Evolutionary conservation across 1,140 invertebrate species (phyloP).

Genomic region (Ceratina australensis): DNA sequence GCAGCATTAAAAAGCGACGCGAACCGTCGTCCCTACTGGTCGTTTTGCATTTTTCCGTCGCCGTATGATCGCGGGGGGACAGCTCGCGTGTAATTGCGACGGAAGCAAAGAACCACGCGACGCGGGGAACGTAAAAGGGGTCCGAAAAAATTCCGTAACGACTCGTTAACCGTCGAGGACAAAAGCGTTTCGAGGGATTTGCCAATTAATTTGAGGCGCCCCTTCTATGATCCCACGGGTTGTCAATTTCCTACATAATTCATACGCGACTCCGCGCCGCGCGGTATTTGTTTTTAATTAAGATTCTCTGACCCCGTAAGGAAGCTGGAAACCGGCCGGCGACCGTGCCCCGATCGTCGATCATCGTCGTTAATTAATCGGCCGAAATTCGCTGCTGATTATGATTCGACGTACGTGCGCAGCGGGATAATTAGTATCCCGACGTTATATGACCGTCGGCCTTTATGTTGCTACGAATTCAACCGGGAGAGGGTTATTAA

Average conservation of each 20-base stretch:
- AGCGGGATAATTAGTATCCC: not conserved
- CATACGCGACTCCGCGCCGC: conserved; percentile 55
- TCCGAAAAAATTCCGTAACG: conserved; percentile 8
- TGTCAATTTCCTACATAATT: conserved; percentile 69
- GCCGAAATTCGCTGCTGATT: conserved; percentile 25
- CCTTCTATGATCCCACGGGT: conserved; percentile 12
- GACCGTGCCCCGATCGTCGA: conserved; percentile 5
- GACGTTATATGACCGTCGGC: not conserved
- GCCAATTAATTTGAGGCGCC: conserved; percentile 34
- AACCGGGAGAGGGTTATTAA: not conserved
- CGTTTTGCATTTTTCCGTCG: not conserved
- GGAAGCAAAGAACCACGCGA: not conserved
- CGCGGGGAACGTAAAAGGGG: not conserved
- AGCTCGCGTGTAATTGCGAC: not conserved
- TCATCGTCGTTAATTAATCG: conserved; percentile 49
- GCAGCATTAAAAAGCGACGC: conserved; percentile 10
- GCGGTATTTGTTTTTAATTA: conserved; percentile 43
- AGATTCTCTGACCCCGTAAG: conserved; percentile 37
- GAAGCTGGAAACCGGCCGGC: conserved; percentile 17
- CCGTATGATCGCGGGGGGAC: not conserved
- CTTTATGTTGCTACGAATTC: conserved; percentile 28
- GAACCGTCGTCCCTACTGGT: not conserved
- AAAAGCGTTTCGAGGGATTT: conserved; percentile 4
- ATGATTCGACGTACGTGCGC: conserved; percentile 30
- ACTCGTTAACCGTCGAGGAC: conserved; percentile 30